Conservation (phyloP, 1,140 invertebrate genomes). For the Probaryconus sp. region DNA sequence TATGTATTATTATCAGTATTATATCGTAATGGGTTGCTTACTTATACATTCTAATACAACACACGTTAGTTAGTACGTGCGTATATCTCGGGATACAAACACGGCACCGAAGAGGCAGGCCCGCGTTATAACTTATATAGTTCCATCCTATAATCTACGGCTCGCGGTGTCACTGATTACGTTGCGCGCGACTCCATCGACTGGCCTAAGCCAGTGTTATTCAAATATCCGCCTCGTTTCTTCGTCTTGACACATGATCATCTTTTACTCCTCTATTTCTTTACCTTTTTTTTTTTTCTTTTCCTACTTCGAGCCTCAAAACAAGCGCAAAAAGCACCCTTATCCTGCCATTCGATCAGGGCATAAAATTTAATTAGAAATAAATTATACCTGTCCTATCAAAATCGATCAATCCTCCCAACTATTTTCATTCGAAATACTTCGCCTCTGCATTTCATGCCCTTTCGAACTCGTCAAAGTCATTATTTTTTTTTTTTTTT, state of each 20-base stretch:
- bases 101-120: slow-evolving; percentile 32
- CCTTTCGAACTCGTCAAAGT: no score
- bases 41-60: slow-evolving; percentile 49
- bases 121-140: slow-evolving; percentile 48
- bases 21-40: slow-evolving; percentile 41
- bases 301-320: slow-evolving; percentile 6
- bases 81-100: slow-evolving; percentile 28
- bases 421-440: no score
- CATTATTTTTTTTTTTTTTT: no score
- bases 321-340: background rate
- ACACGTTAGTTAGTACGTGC: slow-evolving; percentile 31
- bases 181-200: slow-evolving; percentile 32
- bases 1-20: slow-evolving; percentile 51
- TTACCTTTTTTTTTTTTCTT: slow-evolving; percentile 13
- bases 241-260: slow-evolving; percentile 43
- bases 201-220: slow-evolving; percentile 52
- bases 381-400: slow-evolving; percentile 36
- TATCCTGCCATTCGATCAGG: background rate
- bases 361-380: slow-evolving; percentile 48
- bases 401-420: slow-evolving; percentile 37
- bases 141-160: slow-evolving; percentile 46
- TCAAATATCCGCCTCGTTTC: slow-evolving; percentile 50
- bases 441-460: no score
- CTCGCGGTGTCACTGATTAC: slow-evolving; percentile 49
- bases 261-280: slow-evolving; percentile 14